Percentiles rank a stretch among this genome's conserved stretches.
phyloP scores from a whole-genome alignment of 2,113 vertebrate species.

The Urocynchramus pylzowi region DNA sequence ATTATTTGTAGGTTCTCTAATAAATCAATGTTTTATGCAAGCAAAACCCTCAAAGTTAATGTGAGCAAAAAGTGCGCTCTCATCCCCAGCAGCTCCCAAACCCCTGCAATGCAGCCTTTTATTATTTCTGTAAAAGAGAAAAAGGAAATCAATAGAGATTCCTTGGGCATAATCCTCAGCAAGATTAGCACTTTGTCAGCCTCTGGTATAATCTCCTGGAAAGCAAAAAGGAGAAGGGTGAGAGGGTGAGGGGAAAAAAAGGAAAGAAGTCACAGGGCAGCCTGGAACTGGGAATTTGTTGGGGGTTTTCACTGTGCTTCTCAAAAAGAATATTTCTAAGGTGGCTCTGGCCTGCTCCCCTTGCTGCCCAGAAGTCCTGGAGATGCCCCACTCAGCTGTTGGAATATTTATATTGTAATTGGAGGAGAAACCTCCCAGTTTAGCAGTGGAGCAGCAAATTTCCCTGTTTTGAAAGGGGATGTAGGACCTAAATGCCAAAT shows the following conservation, averaged over 20 bases:
- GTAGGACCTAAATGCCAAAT: not conserved
- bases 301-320: not conserved
- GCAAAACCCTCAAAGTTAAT: conserved; percentile 5
- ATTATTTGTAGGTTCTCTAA: not conserved
- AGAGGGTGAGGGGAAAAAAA: not conserved
- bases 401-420: not conserved
- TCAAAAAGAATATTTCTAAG: not conserved
- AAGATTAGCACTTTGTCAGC: conserved; percentile 54
- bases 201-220: conserved; percentile 38
- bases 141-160: conserved; percentile 42
- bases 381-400: not conserved
- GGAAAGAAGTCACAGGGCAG: not conserved
- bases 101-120: conserved; percentile 48
- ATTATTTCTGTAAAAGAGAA: conserved; percentile 51
- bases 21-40: conserved; percentile 35
- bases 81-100: conserved; percentile 45
- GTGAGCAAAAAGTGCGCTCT: conserved; percentile 19
- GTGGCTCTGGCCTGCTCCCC: not conserved
- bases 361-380: not conserved
- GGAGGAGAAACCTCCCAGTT: not conserved
- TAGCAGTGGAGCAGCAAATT: no score
- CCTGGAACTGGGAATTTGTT: not conserved
- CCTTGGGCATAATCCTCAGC: conserved; percentile 24
- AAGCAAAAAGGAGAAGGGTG: not conserved
- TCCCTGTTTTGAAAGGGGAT: not conserved